Conservation (phyloP, 2,113 vertebrate genomes). For the Rousettus leschenaultii region DNA sequence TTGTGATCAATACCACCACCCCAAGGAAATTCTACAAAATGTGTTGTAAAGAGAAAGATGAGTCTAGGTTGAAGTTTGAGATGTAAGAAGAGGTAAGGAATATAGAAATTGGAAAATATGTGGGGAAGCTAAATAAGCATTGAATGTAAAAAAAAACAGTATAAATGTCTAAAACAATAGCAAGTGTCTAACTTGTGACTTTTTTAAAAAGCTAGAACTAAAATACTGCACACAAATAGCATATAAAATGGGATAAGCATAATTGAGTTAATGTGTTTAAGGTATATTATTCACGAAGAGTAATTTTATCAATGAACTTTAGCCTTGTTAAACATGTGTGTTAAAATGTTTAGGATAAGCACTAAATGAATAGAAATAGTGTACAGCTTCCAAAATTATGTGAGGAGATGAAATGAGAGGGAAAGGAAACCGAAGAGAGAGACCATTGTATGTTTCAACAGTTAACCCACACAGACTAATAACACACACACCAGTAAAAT, state of each 20-base stretch:
- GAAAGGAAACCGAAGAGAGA: slow-evolving; percentile 5
- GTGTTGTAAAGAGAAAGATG: background rate
- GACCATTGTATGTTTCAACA: background rate
- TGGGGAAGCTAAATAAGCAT: background rate
- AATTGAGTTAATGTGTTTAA: background rate
- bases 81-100: background rate
- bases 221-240: background rate
- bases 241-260: background rate
- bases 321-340: background rate
- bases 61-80: background rate
- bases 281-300: background rate
- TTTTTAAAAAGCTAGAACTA: background rate
- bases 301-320: background rate
- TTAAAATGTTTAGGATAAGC: background rate
- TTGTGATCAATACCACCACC: background rate
- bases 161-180: background rate
- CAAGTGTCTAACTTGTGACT: background rate
- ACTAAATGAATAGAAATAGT: background rate
- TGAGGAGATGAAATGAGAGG: background rate
- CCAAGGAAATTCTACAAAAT: background rate
- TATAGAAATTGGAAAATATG: background rate
- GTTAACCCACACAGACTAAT: background rate
- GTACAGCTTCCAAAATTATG: background rate
- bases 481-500: background rate
- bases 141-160: background rate